Evolutionary conservation across 2,888 invertebrate genomes (phyloP).

Genomic region (Diarsia rubi): DNA sequence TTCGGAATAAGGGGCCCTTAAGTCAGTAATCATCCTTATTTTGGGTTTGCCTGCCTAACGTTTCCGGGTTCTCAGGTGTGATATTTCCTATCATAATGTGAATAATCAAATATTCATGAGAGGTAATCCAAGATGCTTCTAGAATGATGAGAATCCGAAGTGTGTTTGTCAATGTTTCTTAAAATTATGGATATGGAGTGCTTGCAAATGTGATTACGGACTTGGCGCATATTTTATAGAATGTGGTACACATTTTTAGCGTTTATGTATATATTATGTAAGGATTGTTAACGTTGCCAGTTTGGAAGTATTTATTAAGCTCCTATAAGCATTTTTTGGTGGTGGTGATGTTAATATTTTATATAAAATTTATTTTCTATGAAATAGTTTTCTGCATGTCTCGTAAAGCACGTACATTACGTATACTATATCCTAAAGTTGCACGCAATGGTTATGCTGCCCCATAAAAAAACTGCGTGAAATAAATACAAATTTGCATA

Average conservation of each 20-base stretch:
- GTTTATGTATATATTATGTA: neutral
- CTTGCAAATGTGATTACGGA: neutral
- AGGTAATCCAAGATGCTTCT: neutral
- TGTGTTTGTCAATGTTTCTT: conserved; percentile 1
- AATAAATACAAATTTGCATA: conserved; percentile 1
- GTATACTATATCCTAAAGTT: neutral
- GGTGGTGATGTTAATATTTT: too few species aligned
- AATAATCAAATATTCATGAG: conserved; percentile 34
- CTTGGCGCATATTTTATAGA: neutral
- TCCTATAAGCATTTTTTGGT: neutral
- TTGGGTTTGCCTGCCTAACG: neutral
- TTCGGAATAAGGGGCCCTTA: too few species aligned
- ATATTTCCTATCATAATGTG: neutral
- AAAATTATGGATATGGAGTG: conserved; percentile 1
- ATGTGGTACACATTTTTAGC: neutral
- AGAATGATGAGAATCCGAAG: neutral
- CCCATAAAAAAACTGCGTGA: neutral
- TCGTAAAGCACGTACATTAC: too few species aligned
- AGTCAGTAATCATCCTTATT: too few species aligned
- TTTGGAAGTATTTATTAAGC: neutral
- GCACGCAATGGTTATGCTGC: neutral
- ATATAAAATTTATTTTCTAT: too few species aligned
- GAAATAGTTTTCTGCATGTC: too few species aligned
- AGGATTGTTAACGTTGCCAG: neutral
- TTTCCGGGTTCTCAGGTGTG: neutral